These are phyloP conservation scores for Eolophus roseicapilla DNA, from an alignment of 2,113 vertebrate species.

Conservation along the genomic window DNA sequence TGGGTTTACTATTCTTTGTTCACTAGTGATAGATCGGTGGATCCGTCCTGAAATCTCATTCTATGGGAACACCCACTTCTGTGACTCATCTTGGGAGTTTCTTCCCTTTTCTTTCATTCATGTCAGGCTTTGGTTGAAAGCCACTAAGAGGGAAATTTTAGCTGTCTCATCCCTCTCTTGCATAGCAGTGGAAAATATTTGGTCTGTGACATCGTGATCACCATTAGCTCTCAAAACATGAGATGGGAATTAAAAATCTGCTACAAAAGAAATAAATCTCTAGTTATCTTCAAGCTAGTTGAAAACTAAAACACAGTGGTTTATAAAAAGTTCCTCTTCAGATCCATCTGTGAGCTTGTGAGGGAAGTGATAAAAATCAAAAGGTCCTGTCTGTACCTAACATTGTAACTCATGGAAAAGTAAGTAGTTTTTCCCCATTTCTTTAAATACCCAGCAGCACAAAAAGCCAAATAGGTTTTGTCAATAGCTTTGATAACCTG, in stretches of 20 bases:
- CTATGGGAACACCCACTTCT: not conserved
- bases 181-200: not conserved
- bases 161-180: not conserved
- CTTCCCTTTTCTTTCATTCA: not conserved
- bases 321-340: not conserved
- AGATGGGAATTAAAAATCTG: not conserved
- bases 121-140: constrained; percentile 4
- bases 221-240: not conserved
- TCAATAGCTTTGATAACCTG: not conserved
- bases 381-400: not conserved
- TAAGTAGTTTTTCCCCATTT: not conserved
- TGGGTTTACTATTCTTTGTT: not conserved
- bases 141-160: constrained; percentile 21
- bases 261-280: not conserved
- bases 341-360: not conserved
- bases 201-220: not conserved
- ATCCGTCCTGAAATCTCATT: constrained; percentile 12
- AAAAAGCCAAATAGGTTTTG: not conserved
- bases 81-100: constrained; percentile 25
- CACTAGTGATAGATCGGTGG: not conserved
- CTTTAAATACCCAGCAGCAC: not conserved
- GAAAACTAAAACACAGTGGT: not conserved
- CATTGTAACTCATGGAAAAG: not conserved
- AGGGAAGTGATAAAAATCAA: not conserved
- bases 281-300: not conserved